Base-by-base conservation (phyloP, 2,113 vertebrate genomes). In the Lepus timidus region DNA sequence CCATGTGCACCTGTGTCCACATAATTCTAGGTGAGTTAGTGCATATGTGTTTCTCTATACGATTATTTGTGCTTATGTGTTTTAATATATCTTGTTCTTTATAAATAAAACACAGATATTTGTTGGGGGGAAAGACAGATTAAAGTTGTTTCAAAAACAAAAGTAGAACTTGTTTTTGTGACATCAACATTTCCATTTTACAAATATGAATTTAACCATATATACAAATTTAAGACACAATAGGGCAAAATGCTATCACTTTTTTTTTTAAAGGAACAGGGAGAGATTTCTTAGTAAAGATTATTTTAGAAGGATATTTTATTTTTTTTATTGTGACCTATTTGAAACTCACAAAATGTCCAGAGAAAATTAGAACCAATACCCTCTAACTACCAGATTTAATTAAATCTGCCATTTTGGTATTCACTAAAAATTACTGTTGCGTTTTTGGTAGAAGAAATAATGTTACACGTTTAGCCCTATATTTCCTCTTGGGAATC, bases 311-410 rank as follows among this genome's bases (percentile, higher is more conserved):
- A 80, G 39, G 36, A 39, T 49, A 6, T 83, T 65, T 67, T 75
- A 11, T 82, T 74, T 87, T 25, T 67, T 62, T 62, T 58, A 52
- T 88, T 78, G 74, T 88, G 6, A 91, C 11, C 27, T 82, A 80
- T 83, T 51, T 67, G 79, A 67, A 88, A 85, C 3, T 76, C 71
- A 88, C 8, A 62, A 85, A 90, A 81, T 85, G 2, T 65, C 51
- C 73, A 73, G 36, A 94, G 22, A 82, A 85, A 71, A 94, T 81
- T 61, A 62, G 78, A 90, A 88, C 25, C 76, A 95, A 65, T 36
- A 31, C 3, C 5, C 4, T 67, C 10, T 36, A 92, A 27, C 0
- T 70, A n/a, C 9, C 29, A 90, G 13, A 25, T 92, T 93, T 84
- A 88, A 27, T 80, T 90, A 84, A 87, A 90, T 67, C 31, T 92